phyloP scores from a whole-genome alignment of 2,888 invertebrate genomes.

The Platycnemis pennipes region DNA sequence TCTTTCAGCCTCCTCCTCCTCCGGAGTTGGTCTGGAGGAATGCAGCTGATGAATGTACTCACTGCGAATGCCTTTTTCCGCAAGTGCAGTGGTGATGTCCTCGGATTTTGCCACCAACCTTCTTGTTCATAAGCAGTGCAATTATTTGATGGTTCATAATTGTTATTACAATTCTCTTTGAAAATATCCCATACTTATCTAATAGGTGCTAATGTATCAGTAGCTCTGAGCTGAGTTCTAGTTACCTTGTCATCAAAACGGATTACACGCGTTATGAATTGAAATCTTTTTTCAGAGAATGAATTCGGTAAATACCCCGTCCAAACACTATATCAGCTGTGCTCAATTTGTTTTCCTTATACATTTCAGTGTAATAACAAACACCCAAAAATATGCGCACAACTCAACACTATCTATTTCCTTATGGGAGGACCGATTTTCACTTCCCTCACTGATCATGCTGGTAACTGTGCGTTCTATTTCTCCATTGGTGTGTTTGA shows the following conservation, averaged over 20 bases:
- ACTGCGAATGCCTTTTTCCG: no score
- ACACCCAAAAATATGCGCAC: neutral
- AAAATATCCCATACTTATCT: neutral
- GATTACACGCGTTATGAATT: neutral
- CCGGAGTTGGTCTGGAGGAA: no score
- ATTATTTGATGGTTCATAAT: neutral
- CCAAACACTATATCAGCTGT: neutral
- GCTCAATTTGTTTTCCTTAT: neutral
- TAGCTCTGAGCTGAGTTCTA: neutral
- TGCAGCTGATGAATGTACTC: no score
- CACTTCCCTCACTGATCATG: neutral
- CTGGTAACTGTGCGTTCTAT: neutral
- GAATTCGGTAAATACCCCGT: neutral
- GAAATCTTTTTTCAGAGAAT: neutral
- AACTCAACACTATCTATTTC: neutral
- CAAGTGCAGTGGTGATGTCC: neutral
- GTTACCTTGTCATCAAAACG: neutral
- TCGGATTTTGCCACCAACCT: neutral
- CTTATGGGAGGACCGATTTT: neutral
- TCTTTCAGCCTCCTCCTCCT: no score
- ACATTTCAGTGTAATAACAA: neutral
- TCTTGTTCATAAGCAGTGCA: neutral
- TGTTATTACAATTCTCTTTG: neutral
- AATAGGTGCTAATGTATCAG: conserved; percentile 6
- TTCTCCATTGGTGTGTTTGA: neutral